These are phyloP conservation scores for Anastrepha ludens DNA, from an alignment of 1,140 invertebrate genomes.

Conservation along the genomic window DNA sequence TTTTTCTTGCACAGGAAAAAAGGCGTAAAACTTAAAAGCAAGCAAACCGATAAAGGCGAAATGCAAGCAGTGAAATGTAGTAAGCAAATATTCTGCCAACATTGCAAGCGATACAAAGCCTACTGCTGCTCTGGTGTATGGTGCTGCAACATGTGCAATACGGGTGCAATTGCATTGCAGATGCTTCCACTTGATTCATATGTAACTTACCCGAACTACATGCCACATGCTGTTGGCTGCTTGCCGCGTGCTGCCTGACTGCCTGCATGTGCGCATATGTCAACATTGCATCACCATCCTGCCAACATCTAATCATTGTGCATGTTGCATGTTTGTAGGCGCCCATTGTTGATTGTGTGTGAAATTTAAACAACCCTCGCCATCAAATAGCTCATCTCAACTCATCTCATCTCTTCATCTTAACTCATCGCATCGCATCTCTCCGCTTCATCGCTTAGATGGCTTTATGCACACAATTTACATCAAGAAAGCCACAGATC, in stretches of 20 bases:
- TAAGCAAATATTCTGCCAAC: conserved; percentile 43
- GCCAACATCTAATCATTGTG: not conserved
- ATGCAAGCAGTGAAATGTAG: conserved; percentile 46
- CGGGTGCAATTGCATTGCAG: not conserved
- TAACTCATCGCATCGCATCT: not conserved
- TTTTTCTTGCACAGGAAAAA: not conserved
- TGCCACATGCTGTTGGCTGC: not conserved
- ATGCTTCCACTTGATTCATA: not conserved
- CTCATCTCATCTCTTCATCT: not conserved
- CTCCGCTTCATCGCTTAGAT: not conserved
- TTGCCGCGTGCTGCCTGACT: not conserved
- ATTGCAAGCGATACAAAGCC: conserved; percentile 22
- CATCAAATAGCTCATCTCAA: not conserved
- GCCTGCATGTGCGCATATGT: not conserved
- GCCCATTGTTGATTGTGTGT: conserved; percentile 21
- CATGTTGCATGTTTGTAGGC: not conserved
- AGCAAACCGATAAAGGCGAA: conserved; percentile 2
- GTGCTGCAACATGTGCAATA: conserved; percentile 6
- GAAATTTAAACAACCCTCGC: conserved; percentile 13
- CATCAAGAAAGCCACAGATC: not conserved
- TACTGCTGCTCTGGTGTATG: not conserved
- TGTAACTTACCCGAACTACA: not conserved
- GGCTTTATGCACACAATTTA: conserved; percentile 24
- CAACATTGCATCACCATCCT: not conserved
- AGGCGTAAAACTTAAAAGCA: conserved; percentile 27